phyloP scores from a whole-genome alignment of 2,113 vertebrate species.

The Sciurus niger region DNA sequence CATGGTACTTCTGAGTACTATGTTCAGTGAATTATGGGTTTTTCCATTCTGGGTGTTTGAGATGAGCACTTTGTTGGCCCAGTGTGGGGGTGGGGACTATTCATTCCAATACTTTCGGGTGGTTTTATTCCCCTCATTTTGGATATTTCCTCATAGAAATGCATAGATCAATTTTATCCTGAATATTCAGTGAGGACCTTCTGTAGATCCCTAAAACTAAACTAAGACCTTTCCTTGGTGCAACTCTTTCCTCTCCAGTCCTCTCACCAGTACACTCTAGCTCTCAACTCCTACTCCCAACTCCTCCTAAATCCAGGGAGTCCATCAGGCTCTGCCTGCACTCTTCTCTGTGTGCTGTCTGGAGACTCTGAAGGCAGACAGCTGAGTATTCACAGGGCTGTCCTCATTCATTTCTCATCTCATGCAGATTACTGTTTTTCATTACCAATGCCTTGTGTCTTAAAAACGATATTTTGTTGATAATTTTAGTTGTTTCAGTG shows the following conservation, averaged over 20 bases:
- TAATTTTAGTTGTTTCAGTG: background rate
- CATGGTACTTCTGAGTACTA: background rate
- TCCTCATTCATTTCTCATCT: background rate
- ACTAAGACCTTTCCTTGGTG: background rate
- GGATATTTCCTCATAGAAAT: background rate
- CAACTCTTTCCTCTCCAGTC: background rate
- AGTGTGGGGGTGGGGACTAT: background rate
- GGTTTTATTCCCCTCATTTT: background rate
- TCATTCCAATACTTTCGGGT: background rate
- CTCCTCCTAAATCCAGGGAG: background rate
- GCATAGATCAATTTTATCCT: background rate
- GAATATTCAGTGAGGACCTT: background rate
- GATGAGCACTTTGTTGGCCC: background rate
- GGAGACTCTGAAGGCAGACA: background rate
- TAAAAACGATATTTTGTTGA: background rate
- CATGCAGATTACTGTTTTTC: background rate
- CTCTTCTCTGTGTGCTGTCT: background rate
- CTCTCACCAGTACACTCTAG: background rate
- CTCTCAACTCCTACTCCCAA: background rate
- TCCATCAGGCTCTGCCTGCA: background rate
- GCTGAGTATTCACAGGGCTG: background rate
- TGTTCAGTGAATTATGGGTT: background rate
- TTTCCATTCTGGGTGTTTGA: background rate
- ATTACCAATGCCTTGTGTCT: background rate
- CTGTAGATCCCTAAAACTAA: background rate